phyloP scores from a whole-genome alignment of 2,113 vertebrate species.

The Lates calcarifer region DNA sequence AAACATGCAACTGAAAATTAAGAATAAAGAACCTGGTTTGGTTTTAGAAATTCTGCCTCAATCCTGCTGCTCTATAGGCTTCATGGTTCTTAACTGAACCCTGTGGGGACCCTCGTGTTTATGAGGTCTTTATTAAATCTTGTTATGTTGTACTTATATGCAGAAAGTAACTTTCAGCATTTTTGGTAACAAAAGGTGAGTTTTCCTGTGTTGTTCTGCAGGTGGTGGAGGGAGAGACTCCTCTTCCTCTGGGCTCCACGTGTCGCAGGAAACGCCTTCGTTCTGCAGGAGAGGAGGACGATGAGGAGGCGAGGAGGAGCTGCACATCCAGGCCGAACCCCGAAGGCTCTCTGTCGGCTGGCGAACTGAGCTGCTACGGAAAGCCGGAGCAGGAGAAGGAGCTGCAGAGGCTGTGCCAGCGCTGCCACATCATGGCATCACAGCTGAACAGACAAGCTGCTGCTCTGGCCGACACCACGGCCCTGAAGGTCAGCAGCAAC shows the following conservation, averaged over 20 bases:
- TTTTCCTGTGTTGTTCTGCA: constrained; percentile 15
- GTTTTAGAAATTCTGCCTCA: too few relatives aligned
- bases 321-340: constrained; percentile 86
- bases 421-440: constrained; percentile 88
- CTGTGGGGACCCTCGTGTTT: too few relatives aligned
- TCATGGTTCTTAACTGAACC: too few relatives aligned
- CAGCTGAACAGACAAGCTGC: constrained; percentile 89
- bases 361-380: constrained; percentile 79
- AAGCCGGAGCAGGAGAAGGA: constrained; percentile 70
- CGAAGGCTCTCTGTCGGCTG: constrained; percentile 83
- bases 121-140: too few relatives aligned
- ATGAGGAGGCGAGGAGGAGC: constrained; percentile 61
- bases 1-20: too few relatives aligned
- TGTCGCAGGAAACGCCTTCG: constrained; percentile 81
- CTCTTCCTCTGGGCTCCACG: constrained; percentile 68
- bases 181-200: too few relatives aligned
- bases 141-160: too few relatives aligned
- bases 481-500: constrained; percentile 82
- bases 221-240: constrained; percentile 83
- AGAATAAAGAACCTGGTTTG: too few relatives aligned
- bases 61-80: too few relatives aligned
- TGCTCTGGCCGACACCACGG: constrained; percentile 83
- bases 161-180: too few relatives aligned
- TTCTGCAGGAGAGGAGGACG: constrained; percentile 71
- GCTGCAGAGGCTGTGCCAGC: constrained; percentile 81